Evolutionary conservation across 2,113 vertebrate species (phyloP).

Genomic region (Pelmatolapia mariae): DNA sequence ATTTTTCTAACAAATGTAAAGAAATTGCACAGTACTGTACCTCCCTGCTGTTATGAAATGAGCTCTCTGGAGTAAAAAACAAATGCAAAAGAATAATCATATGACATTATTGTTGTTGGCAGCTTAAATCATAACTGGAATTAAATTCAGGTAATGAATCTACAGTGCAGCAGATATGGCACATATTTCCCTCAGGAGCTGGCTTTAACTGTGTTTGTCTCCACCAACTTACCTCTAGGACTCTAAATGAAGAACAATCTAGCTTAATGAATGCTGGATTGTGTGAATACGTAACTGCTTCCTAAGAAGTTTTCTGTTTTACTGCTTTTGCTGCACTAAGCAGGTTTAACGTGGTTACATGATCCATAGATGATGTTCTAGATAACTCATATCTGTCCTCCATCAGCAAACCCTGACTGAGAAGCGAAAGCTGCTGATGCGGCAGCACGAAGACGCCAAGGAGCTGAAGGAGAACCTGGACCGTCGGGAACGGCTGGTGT

Average conservation of each 20-base stretch:
- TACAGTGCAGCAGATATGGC: not conserved
- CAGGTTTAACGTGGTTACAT: not conserved
- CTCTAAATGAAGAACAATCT: not conserved
- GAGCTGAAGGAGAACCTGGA: conserved; percentile 97
- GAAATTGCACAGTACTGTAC: not conserved
- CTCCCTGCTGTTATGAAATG: not conserved
- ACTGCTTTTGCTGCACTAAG: not conserved
- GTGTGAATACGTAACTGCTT: not conserved
- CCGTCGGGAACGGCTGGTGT: conserved; percentile 84
- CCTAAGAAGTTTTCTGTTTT: not conserved
- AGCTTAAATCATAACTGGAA: not conserved
- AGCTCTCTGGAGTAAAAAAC: not conserved
- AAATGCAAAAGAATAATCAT: not conserved
- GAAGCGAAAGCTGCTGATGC: conserved; percentile 88
- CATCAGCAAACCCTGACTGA: conserved; percentile 83
- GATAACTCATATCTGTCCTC: not conserved
- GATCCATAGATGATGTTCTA: not conserved
- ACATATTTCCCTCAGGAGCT: not conserved
- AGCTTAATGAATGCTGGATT: not conserved
- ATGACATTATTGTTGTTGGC: not conserved
- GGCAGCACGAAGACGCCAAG: conserved; percentile 93
- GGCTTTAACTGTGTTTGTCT: not conserved
- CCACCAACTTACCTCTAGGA: not conserved
- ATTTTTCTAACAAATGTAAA: not conserved
- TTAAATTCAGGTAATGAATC: not conserved